Conservation (phyloP, 2,888 invertebrate species). For the Archips crataeganus region DNA sequence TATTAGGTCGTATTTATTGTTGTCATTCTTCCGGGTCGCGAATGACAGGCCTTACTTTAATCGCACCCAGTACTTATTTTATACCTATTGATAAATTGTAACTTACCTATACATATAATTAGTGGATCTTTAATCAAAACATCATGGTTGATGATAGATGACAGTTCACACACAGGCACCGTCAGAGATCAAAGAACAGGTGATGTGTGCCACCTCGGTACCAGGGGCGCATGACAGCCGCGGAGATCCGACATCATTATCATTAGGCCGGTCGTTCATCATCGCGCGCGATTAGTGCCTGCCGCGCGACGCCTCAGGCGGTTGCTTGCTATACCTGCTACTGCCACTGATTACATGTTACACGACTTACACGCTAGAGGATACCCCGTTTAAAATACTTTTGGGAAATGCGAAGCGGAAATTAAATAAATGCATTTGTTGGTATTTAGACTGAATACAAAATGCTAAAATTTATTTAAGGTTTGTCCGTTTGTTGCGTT, state of each 20-base stretch:
- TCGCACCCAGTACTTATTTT: too few species aligned
- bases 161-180: slow-evolving; percentile 30
- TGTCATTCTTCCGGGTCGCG: too few species aligned
- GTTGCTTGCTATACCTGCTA: background rate
- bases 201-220: slow-evolving; percentile 62
- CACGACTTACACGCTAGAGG: slow-evolving; percentile 1
- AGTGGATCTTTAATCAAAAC: too few species aligned
- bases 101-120: too few species aligned
- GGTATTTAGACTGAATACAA: too few species aligned
- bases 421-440: too few species aligned
- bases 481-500: too few species aligned
- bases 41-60: too few species aligned
- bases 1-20: too few species aligned
- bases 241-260: slow-evolving; percentile 56
- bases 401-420: background rate
- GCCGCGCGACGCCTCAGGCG: slow-evolving; percentile 35
- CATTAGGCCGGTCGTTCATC: slow-evolving; percentile 53
- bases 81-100: too few species aligned
- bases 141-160: slow-evolving; percentile 3
- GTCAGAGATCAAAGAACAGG: slow-evolving; percentile 62
- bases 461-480: too few species aligned
- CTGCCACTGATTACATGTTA: slow-evolving; percentile 3
- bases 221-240: slow-evolving; percentile 58
- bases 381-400: background rate
- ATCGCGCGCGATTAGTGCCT: slow-evolving; percentile 42